These are phyloP conservation scores for Diuraphis noxia DNA, from an alignment of 1,140 invertebrate genomes.

Conservation along the genomic window DNA sequence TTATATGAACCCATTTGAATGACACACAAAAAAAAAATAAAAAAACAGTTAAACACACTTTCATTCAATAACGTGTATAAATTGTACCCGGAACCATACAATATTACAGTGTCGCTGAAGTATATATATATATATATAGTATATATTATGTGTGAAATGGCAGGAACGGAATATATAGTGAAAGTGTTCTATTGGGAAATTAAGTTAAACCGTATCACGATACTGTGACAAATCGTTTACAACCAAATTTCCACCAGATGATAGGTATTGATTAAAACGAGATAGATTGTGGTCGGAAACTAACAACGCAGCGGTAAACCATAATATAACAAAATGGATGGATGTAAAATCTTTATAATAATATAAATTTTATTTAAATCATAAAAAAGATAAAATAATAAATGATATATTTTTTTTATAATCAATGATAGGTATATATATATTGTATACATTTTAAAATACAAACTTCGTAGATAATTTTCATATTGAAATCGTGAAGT, in stretches of 20 bases:
- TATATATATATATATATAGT: background rate
- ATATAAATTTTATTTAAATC: background rate
- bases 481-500: background rate
- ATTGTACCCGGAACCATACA: constrained; percentile 15
- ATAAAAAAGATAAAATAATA: background rate
- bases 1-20: constrained; percentile 21
- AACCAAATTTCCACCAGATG: constrained; percentile 11
- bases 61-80: constrained; percentile 18
- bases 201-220: constrained; percentile 38
- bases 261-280: background rate
- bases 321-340: background rate
- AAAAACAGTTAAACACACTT: background rate
- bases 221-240: constrained; percentile 35
- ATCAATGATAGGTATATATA: background rate
- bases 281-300: background rate
- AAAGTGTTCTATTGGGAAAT: constrained; percentile 48
- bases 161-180: background rate
- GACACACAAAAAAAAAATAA: background rate
- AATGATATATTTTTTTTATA: background rate
- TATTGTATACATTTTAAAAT: background rate
- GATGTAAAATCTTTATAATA: background rate
- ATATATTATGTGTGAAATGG: background rate
- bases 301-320: background rate
- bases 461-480: background rate
- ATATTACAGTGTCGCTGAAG: background rate